Evolutionary conservation across 2,113 vertebrate species (phyloP), one percentile per base, ranked within the genome.

Genomic region (Aepyceros melampus): DNA sequence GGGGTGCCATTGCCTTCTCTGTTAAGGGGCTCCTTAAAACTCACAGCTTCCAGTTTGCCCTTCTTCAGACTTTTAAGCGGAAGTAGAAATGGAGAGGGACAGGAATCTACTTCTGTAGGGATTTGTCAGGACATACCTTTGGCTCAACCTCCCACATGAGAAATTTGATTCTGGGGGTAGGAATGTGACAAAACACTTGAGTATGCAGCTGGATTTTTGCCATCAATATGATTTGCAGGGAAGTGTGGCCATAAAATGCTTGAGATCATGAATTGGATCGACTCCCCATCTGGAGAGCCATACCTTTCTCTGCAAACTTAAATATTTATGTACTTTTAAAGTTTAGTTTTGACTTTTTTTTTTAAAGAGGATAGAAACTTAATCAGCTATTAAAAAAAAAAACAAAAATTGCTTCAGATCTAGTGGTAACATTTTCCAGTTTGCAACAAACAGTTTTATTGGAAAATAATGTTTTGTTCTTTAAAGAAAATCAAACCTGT

Each of bases 311-410:
- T 95, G 64, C 43, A 94, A 95, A 95, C 89, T 96, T 91, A 94
- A 97, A 89, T 97, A 95, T 93, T 94, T 89, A 92, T 84, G 14
- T 97, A 74, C 51, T 85, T 96, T 67, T 40, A 97, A 86, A 84
- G 56, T 94, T 89, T 79, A 74, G 45, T 81, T 97, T 97, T 97
- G 64, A 96, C 97, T 96, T 98, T 92, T 87, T 53, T 27, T 58
- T 3, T 49, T 56, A 74, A 91, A 95, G 25, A 96, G 29, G 31
- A n/a, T 90, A 86, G 84, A 94, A 95, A 76, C 14, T n/a, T n/a
- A 62, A 43, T 95, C 60, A 91, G 43, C 84, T 89, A 33, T 87
- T 96, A 13, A 83, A 82, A 93, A 96, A 78, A 95, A n/a, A 60
- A 25, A 55, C 29, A 79, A 23, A 74, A 94, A 47, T 84, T 92